Base-by-base conservation (phyloP, 2,888 invertebrate species). In the Drosophila bunnanda region DNA sequence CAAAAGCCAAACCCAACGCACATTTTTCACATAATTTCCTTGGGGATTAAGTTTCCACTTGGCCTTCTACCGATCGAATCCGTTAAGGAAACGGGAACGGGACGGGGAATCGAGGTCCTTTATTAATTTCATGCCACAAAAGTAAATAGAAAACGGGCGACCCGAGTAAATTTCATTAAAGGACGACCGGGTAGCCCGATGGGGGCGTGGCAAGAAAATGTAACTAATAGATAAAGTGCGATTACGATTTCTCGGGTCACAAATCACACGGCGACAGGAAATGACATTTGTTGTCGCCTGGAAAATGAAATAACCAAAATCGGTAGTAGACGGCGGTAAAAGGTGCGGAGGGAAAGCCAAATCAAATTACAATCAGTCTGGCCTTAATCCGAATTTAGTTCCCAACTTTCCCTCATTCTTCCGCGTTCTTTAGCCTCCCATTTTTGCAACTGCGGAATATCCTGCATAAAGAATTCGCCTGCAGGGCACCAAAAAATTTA, bases 11-110 rank as follows among this genome's bases (percentile, higher is more conserved):
- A 41, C 36, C 73, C 71, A 77, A 82, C 88, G 80, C 82, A 88
- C 82, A 83, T 85, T 85, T 85, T 82, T 83, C 83, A 86, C 75
- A 84, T 84, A 84, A 84, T 84, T 84, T 84, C 86, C 84, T 84
- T 77, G 62, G 84, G 84, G 84, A 86, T 84, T 84, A 86, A 79
- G 83, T 84, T 84, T 84, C 83, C 86, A 81, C 83, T 83, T 82
- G 75, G 78, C 58, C 69, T 66, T 81, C 43, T 55, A 6, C 54
- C 38, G 66, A 55, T 65, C 54, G 67, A 48, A 52, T 0, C 13
- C 28, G 32, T 25, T 34, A n/a, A 13, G 38, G 8, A 46, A n/a
- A 13, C 15, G 67, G 54, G 46, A 48, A 20, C 15, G 67, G 54
- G 46, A 48, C 15, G 32, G 20, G 34, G 4, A 34, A 54, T 41